Evolutionary conservation across 2,797 vertebrate species (phyloP), one percentile per base, ranked within the genome.

Genomic region (Heterohyrax brucei): DNA sequence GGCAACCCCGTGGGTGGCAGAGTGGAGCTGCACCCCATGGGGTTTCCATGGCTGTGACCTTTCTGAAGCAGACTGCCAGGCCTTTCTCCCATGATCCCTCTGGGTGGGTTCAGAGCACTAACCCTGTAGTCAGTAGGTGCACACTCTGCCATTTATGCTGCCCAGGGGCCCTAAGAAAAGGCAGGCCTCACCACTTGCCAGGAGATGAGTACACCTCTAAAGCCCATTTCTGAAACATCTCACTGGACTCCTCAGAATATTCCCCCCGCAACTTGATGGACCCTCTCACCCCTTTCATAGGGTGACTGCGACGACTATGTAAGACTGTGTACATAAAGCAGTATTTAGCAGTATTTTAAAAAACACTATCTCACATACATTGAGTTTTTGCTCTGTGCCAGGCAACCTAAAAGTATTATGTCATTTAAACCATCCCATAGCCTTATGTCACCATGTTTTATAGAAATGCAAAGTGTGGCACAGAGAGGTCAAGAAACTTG

Each of bases 401-500:
- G 85, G 75, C 39, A 76, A 10, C 59, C 28, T 68, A 28, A 75
- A 68, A 59, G 18, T 66, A 26, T 22, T 44, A 72, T 76, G 44
- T 26, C 28, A 64, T 39, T 75, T 64, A 70, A 64, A 86, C 22
- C 18, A 39, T 33, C 28, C 14, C 28, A 19, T 14, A 66, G 24
- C 64, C 61, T 44, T 84, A 46, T 84, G 7, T 56, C 62, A 53
- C 48, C 50, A 50, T 10, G 3, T 78, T 91, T 91, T 76, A 44
- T 48, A n/a, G 5, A 82, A 22, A 24, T 50, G 61, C 68, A 19
- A 50, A 48, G 5, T 5, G 44, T 88, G 78, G 81, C 59, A 44
- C 56, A 88, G 77, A 85, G 68, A 90, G 22, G 50, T 39, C 79
- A 87, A 84, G 53, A 26, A 72, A 80, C 39, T 75, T 79, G 46